Percentiles rank a stretch among this genome's conserved stretches.
These are phyloP conservation scores for Penelope pileata DNA, from an alignment of 2,113 vertebrate species.

Conservation along the genomic window DNA sequence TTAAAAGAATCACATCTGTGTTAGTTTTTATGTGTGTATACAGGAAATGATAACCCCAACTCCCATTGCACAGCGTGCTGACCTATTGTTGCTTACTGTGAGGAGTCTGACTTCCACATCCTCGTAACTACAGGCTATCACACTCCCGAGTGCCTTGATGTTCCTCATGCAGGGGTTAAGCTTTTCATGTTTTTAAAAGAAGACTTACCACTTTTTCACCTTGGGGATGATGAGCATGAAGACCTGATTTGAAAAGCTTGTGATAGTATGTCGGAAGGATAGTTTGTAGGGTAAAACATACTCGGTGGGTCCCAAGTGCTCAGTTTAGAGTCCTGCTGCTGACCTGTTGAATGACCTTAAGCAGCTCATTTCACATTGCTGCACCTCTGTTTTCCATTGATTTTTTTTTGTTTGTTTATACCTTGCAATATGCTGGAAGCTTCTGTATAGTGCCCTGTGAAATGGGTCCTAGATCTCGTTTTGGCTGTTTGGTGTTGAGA, in stretches of 20 bases:
- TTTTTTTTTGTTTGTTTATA: not conserved
- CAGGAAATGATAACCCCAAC: not conserved
- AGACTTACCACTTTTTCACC: not conserved
- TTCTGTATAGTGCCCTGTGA: not conserved
- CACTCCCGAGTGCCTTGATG: not conserved
- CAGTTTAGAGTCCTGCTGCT: not conserved
- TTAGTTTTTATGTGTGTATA: not conserved
- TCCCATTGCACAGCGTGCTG: not conserved
- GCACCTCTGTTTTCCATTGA: not conserved
- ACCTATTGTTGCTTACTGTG: not conserved
- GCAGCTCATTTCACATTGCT: not conserved
- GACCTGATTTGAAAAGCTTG: not conserved
- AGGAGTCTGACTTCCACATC: not conserved
- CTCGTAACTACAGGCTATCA: not conserved
- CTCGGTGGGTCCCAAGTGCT: not conserved
- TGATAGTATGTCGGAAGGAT: not conserved
- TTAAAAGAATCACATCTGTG: not conserved
- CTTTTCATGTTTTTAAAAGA: not conserved
- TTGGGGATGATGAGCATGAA: not conserved
- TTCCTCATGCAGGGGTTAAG: not conserved
- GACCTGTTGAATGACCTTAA: not conserved
- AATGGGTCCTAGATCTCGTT: not conserved
- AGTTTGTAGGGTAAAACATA: not conserved
- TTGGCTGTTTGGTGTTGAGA: not conserved
- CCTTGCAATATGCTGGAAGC: not conserved